These are phyloP conservation scores for Steinernema scapterisci DNA, from an alignment of 2,888 invertebrate species.

Conservation along the genomic window DNA sequence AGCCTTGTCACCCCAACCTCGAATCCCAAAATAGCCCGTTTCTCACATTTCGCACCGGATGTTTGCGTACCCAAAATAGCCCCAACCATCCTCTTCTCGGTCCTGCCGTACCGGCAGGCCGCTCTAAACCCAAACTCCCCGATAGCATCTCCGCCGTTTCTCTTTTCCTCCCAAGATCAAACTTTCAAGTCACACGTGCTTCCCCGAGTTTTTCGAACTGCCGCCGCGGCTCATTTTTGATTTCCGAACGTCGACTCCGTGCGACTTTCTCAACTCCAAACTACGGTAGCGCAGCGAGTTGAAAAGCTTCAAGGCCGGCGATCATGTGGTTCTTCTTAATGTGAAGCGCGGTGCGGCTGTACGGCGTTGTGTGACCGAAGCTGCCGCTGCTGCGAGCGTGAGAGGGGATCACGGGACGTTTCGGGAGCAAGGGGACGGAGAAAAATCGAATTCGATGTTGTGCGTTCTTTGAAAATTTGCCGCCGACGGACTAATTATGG, in stretches of 20 bases:
- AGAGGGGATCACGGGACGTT: neutral
- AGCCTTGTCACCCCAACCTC: too few relatives aligned
- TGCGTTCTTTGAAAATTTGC: too few relatives aligned
- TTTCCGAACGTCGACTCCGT: slow-evolving; percentile 18
- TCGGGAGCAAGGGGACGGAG: neutral
- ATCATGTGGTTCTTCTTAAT: slow-evolving; percentile 9
- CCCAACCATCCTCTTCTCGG: too few relatives aligned
- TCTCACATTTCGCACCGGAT: too few relatives aligned
- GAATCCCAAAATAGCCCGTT: too few relatives aligned
- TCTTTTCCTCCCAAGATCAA: neutral
- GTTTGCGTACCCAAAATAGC: too few relatives aligned
- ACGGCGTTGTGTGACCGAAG: slow-evolving; percentile 14
- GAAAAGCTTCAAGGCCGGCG: neutral
- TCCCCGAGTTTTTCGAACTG: neutral
- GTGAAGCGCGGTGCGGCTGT: neutral
- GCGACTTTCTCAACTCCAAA: neutral
- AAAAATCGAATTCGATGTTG: neutral
- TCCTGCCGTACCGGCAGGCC: neutral
- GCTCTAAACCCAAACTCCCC: neutral
- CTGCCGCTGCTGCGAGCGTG: too few relatives aligned
- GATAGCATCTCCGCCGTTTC: neutral
- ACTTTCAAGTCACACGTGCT: neutral
- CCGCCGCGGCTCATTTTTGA: neutral
- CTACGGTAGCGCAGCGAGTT: neutral
- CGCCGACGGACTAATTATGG: too few relatives aligned